A percentile compares a stretch with the other conserved stretches of the same genome.
Evolutionary conservation across 2,113 vertebrate species (phyloP).

Genomic region (Cacatua alba): DNA sequence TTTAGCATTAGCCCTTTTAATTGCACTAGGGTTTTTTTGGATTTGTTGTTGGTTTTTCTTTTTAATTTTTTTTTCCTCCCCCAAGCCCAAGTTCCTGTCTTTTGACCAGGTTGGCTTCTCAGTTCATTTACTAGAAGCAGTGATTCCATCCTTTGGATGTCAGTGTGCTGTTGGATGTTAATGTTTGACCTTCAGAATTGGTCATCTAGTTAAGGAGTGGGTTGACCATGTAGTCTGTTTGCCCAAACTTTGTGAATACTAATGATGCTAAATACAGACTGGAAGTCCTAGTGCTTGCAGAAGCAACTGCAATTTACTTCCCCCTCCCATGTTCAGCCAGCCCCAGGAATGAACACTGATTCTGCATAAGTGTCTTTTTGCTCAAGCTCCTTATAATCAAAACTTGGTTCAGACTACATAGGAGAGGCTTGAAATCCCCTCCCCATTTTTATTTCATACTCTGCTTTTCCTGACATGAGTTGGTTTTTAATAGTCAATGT

Average conservation of each 20-base stretch:
- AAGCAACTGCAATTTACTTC: background rate
- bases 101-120: background rate
- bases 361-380: background rate
- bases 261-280: background rate
- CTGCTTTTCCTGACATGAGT: background rate
- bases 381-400: background rate
- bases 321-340: background rate
- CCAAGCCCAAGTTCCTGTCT: background rate
- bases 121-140: background rate
- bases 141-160: background rate
- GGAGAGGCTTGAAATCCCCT: background rate
- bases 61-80: background rate
- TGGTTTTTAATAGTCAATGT: background rate
- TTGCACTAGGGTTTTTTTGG: background rate
- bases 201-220: background rate
- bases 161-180: background rate
- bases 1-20: background rate
- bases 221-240: background rate
- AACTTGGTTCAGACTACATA: background rate
- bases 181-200: background rate
- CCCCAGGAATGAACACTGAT: background rate
- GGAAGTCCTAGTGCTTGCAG: background rate
- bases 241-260: background rate
- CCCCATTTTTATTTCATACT: background rate
- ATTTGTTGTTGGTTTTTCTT: background rate